Evolutionary conservation across 2,888 invertebrate species (phyloP).

Genomic region (Drosophila meridiana): DNA sequence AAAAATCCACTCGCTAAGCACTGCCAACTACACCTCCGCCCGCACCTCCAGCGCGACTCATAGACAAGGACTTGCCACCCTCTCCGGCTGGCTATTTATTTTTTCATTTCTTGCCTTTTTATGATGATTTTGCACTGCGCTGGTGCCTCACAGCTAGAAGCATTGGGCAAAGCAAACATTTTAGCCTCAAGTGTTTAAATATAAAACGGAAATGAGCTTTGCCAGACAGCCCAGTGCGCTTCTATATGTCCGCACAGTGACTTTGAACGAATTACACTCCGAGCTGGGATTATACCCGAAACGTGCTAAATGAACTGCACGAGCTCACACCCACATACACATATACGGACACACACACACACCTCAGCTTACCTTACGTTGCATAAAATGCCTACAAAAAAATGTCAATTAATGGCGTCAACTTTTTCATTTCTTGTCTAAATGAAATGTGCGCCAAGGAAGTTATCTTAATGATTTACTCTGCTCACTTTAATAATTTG

Average conservation of each 20-base stretch:
- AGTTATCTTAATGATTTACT: constrained; percentile 33
- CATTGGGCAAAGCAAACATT: constrained; percentile 75
- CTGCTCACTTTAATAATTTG: constrained; percentile 44
- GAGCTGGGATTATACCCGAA: constrained; percentile 46
- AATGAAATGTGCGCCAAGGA: constrained; percentile 46
- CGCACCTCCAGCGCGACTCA: constrained; percentile 18
- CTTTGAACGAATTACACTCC: constrained; percentile 48
- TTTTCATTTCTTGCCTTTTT: constrained; percentile 75
- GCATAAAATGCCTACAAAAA: constrained; percentile 19
- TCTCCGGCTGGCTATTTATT: constrained; percentile 57
- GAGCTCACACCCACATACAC: constrained; percentile 8
- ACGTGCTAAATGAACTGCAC: constrained; percentile 69
- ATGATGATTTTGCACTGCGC: constrained; percentile 69
- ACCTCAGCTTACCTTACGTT: background rate
- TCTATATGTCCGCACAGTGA: constrained; percentile 26
- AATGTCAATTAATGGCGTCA: constrained; percentile 75
- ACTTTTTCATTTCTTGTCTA: constrained; percentile 52
- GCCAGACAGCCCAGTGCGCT: constrained; percentile 30
- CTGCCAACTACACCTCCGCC: constrained; percentile 35
- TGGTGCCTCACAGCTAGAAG: constrained; percentile 29
- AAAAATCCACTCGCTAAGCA: constrained; percentile 80
- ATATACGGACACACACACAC: background rate
- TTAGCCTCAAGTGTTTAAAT: constrained; percentile 80
- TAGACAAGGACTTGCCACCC: constrained; percentile 20
- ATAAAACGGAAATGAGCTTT: constrained; percentile 80